A percentile compares a stretch with the other conserved stretches of the same genome.
These are phyloP conservation scores for Resseliella maxima DNA, from an alignment of 2,888 invertebrate species.

Conservation along the genomic window DNA sequence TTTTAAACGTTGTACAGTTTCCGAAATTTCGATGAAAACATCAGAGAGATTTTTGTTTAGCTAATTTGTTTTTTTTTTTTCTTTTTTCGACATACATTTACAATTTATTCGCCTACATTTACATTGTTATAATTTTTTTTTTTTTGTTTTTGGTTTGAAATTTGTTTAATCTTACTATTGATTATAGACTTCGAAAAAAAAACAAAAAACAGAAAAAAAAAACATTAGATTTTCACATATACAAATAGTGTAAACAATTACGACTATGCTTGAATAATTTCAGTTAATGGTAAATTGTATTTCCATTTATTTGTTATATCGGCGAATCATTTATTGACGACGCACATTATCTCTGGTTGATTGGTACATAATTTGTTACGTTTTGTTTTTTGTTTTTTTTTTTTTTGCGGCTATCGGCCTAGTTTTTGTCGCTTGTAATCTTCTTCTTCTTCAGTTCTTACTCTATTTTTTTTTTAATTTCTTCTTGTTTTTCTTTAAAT, in stretches of 20 bases:
- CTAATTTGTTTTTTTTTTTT: background rate
- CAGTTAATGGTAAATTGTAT: background rate
- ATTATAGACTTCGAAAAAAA: background rate
- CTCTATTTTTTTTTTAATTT: too few species aligned
- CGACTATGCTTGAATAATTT: constrained; percentile 13
- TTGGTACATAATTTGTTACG: constrained; percentile 20
- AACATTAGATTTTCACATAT: constrained; percentile 31
- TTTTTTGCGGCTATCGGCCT: background rate
- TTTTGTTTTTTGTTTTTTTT: background rate
- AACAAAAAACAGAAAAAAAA: background rate
- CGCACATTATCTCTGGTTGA: background rate
- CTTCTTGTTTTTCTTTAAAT: background rate
- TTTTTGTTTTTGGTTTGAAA: background rate
- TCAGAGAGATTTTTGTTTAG: background rate
- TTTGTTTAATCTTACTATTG: background rate
- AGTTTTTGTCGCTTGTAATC: background rate
- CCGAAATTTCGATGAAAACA: constrained; percentile 40
- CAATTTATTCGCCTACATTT: constrained; percentile 9
- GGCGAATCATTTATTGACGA: constrained; percentile 1
- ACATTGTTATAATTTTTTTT: background rate
- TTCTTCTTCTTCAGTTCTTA: background rate
- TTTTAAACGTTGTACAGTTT: constrained; percentile 15
- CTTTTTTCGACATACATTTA: background rate
- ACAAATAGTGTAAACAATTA: constrained; percentile 33
- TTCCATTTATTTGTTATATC: background rate